A percentile compares a stretch with the other conserved stretches of the same genome.
These are phyloP conservation scores for Sitobion miscanthi DNA, from an alignment of 1,140 invertebrate genomes.

Conservation along the genomic window DNA sequence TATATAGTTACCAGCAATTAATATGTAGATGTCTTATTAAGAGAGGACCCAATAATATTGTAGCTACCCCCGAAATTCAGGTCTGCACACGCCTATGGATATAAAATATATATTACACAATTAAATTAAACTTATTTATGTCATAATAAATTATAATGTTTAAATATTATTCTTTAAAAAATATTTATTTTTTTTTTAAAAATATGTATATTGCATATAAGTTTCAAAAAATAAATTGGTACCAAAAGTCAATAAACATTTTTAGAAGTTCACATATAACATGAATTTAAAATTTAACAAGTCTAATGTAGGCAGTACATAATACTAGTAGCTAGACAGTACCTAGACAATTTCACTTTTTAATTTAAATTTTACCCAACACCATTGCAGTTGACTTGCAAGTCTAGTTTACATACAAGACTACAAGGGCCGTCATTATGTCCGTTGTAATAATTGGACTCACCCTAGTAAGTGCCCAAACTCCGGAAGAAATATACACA, in stretches of 20 bases:
- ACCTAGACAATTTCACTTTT: not conserved
- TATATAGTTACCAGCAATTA: too few relatives aligned
- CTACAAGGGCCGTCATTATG: not conserved
- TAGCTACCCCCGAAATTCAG: too few relatives aligned
- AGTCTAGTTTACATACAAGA: not conserved
- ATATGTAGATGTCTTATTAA: too few relatives aligned
- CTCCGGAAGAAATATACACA: conserved; percentile 16
- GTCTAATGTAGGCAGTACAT: not conserved
- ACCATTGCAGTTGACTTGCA: not conserved
- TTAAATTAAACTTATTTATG: not conserved
- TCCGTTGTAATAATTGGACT: conserved; percentile 41
- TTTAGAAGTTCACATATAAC: not conserved
- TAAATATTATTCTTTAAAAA: not conserved
- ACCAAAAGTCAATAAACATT: not conserved
- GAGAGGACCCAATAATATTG: too few relatives aligned
- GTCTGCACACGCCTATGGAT: too few relatives aligned
- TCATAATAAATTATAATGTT: too few relatives aligned
- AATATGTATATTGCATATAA: not conserved
- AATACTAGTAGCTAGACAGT: not conserved
- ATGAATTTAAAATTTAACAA: not conserved
- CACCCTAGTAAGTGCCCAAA: not conserved
- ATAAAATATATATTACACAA: not conserved
- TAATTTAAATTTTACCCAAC: not conserved
- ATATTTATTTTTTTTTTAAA: not conserved
- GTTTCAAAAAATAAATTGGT: not conserved